phyloP scores from a whole-genome alignment of 2,888 invertebrate species.

The Dynastes hyllus region DNA sequence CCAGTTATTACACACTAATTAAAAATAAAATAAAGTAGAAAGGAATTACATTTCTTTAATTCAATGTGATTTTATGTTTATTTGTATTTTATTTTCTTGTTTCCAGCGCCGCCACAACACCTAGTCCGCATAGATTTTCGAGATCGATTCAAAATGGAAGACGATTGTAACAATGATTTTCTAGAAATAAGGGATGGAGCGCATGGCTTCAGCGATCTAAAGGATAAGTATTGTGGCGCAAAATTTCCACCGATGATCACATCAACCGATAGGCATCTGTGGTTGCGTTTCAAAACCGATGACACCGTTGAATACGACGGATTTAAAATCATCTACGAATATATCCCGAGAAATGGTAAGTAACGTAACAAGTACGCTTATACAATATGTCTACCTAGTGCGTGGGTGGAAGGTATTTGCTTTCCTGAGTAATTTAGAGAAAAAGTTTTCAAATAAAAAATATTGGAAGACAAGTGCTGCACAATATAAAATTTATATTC shows the following conservation, averaged over 20 bases:
- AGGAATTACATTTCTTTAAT: no score
- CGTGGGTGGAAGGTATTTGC: no score
- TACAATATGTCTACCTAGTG: no score
- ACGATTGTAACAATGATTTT: conserved; percentile 85
- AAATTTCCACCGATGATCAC: conserved; percentile 82
- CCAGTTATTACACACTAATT: no score
- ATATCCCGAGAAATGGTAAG: conserved; percentile 77
- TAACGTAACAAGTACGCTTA: conserved; percentile 51
- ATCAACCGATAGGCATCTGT: conserved; percentile 83
- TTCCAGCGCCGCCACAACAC: conserved; percentile 76
- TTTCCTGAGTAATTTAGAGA: no score
- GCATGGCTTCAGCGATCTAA: conserved; percentile 81
- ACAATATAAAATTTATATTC: no score
- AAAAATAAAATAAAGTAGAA: no score
- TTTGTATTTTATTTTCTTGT: conserved; percentile 54
- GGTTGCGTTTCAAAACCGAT: conserved; percentile 87
- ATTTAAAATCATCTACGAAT: conserved; percentile 85
- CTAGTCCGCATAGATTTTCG: conserved; percentile 85
- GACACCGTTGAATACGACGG: conserved; percentile 86
- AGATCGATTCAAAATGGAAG: conserved; percentile 85
- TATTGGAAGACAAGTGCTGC: no score
- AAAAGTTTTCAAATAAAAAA: no score
- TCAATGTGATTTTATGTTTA: no score
- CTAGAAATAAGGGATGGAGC: conserved; percentile 89
- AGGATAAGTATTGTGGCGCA: conserved; percentile 81